Conservation (phyloP, 53 echinoderm and acorn worm species). For the Echinarachnius parma region DNA sequence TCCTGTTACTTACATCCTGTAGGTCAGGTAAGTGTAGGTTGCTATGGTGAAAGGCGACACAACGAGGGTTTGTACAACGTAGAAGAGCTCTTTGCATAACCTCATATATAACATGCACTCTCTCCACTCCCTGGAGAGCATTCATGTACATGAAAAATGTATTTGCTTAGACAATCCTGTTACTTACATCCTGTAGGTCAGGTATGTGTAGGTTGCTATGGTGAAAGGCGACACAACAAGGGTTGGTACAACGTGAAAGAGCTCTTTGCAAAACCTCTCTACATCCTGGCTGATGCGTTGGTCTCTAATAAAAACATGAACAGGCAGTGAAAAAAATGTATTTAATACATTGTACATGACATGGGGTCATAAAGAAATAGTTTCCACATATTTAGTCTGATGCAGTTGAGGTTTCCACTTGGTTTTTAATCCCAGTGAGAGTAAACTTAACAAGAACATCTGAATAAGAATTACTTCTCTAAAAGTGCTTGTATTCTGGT, state of each 20-base stretch:
- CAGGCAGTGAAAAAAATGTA: not conserved
- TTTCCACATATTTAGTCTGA: too few relatives aligned
- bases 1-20: constrained; percentile 64
- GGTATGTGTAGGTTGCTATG: constrained; percentile 68
- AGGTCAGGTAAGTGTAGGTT: constrained; percentile 61
- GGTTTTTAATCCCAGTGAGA: too few relatives aligned
- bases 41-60: constrained; percentile 73
- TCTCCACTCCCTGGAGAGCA: too few relatives aligned
- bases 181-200: constrained; percentile 70
- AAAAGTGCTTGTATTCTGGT: too few relatives aligned
- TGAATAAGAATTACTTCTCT: too few relatives aligned
- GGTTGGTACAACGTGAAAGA: constrained; percentile 62
- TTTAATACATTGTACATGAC: too few relatives aligned
- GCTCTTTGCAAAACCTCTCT: constrained; percentile 75
- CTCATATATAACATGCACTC: too few relatives aligned
- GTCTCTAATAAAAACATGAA: constrained; percentile 49
- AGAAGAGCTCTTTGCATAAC: constrained; percentile 71
- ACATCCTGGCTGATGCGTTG: constrained; percentile 89
- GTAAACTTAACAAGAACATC: too few relatives aligned
- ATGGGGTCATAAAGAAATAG: too few relatives aligned
- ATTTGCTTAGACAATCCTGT: too few relatives aligned
- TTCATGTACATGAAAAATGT: not conserved
- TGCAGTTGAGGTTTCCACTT: too few relatives aligned
- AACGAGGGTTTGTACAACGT: constrained; percentile 48
- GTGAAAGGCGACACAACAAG: constrained; percentile 78